These are phyloP conservation scores for Apantesis nais DNA, from an alignment of 2,888 invertebrate species.

Conservation along the genomic window DNA sequence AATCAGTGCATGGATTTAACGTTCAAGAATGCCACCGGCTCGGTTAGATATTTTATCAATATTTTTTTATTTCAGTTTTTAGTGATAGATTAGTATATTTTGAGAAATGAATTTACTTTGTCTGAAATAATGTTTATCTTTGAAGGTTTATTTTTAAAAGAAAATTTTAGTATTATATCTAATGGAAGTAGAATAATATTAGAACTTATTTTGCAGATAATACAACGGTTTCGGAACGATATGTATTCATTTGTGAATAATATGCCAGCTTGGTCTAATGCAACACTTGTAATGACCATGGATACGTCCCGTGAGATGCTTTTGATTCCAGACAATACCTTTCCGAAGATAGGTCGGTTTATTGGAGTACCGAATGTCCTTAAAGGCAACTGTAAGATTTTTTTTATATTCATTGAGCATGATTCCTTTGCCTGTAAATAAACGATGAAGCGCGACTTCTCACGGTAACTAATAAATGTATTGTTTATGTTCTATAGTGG, in stretches of 20 bases:
- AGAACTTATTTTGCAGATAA: slow-evolving; percentile 1
- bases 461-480: no score
- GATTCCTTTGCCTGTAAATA: neutral
- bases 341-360: slow-evolving; percentile 1
- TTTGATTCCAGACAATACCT: slow-evolving; percentile 7
- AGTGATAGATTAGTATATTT: no score
- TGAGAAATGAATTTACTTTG: no score
- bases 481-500: no score
- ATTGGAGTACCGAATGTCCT: slow-evolving; percentile 11
- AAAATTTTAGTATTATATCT: no score
- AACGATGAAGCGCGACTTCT: no score
- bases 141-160: no score
- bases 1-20: slow-evolving; percentile 10
- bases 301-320: slow-evolving; percentile 2
- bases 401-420: neutral
- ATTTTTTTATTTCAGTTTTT: neutral
- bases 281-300: slow-evolving; percentile 10
- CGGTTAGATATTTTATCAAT: neutral
- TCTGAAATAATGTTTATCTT: no score
- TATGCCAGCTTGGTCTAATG: slow-evolving; percentile 1
- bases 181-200: no score
- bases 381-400: slow-evolving; percentile 9
- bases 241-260: neutral
- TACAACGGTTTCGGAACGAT: neutral
- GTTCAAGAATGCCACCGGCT: neutral